phyloP scores from a whole-genome alignment of 64 coral and sea anemone genomes.

The Stichodactyla helianthus region DNA sequence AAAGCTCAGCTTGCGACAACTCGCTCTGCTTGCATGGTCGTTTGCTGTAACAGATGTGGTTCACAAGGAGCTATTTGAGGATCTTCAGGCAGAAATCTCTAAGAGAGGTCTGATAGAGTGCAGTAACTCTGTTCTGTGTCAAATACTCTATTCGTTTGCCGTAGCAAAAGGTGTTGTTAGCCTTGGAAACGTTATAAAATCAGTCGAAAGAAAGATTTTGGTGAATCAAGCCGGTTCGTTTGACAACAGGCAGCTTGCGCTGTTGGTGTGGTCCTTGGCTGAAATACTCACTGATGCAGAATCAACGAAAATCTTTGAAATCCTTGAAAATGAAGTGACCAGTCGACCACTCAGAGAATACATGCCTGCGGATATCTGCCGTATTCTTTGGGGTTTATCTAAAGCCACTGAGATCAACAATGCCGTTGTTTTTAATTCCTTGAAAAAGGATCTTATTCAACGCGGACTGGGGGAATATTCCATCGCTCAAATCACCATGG shows the following conservation, averaged over 20 bases:
- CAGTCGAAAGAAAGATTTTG: not conserved
- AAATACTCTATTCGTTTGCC: not conserved
- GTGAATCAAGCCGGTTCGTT: not conserved
- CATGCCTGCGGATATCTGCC: constrained; percentile 23
- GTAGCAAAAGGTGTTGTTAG: not conserved
- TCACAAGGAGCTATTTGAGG: not conserved
- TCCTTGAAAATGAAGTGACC: not conserved
- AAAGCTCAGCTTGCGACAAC: not conserved
- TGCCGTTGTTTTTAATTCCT: not conserved
- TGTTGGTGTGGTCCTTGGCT: not conserved
- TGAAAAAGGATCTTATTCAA: not conserved
- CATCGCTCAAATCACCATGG: not conserved
- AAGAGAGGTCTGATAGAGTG: not conserved
- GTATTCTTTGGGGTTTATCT: constrained; percentile 9
- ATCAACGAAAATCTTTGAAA: not conserved
- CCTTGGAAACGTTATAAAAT: not conserved
- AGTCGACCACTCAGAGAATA: not conserved
- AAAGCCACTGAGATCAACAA: not conserved
- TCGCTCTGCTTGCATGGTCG: not conserved
- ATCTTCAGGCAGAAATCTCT: not conserved
- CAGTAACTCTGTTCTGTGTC: constrained; percentile 6
- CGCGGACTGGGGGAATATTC: not conserved
- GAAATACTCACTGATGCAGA: not conserved
- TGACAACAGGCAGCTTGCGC: constrained; percentile 3
- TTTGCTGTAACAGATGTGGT: not conserved